These are phyloP conservation scores for Podarcis raffonei DNA, from an alignment of 2,113 vertebrate genomes.

Conservation along the genomic window DNA sequence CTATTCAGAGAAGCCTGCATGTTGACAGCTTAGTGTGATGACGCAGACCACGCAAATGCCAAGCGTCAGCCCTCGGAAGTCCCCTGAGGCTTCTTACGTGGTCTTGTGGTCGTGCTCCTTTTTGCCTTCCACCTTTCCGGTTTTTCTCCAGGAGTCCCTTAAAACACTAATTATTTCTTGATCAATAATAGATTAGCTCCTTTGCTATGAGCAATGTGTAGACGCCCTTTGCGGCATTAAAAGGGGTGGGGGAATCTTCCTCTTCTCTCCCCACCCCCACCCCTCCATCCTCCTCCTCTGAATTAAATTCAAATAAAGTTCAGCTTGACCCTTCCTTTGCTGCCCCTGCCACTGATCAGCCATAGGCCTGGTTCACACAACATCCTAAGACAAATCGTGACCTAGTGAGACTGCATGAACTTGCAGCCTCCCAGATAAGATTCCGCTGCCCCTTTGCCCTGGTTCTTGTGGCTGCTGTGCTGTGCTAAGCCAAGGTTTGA, in stretches of 20 bases:
- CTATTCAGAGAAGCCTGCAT: neutral
- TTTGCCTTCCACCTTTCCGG: neutral
- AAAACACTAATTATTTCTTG: constrained; percentile 21
- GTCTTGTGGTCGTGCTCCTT: neutral
- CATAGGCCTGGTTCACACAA: too few relatives aligned
- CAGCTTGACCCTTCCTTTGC: neutral
- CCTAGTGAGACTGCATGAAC: too few relatives aligned
- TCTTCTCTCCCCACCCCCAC: neutral
- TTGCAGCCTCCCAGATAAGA: too few relatives aligned
- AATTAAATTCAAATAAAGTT: neutral
- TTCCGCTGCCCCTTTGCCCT: too few relatives aligned
- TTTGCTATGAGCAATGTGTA: neutral
- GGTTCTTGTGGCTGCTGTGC: too few relatives aligned
- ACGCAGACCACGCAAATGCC: neutral
- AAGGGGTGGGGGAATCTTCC: neutral
- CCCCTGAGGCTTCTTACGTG: neutral
- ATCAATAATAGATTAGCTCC: constrained; percentile 16
- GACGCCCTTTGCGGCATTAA: neutral
- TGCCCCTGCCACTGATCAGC: neutral
- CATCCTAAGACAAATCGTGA: too few relatives aligned
- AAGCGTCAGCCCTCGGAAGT: neutral
- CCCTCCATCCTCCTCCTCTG: too few relatives aligned
- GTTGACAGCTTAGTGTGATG: constrained; percentile 1
- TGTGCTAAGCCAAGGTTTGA: too few relatives aligned
- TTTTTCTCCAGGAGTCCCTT: neutral